Evolutionary conservation across 2,888 invertebrate genomes (phyloP), one percentile per base, ranked within the genome.

Genomic region (Glyphotaelius pellucidus): DNA sequence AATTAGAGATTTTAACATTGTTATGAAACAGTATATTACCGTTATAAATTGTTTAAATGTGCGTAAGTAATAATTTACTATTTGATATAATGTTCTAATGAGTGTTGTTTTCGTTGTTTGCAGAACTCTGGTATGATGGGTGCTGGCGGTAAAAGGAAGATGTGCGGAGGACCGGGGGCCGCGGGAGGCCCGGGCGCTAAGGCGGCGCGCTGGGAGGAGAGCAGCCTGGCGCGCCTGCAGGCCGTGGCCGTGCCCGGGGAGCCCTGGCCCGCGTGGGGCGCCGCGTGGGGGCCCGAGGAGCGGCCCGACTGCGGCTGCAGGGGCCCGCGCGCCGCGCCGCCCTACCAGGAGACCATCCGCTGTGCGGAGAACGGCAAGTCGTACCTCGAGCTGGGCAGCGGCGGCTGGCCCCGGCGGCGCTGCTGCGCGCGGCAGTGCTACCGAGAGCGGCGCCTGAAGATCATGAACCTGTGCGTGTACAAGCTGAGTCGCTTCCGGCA

Each of bases 391-490:
- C 96, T 98, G 93, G 98, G 98, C 94, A 98, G 98, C 96, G 98
- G 98, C 94, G 97, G 97, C 93, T 97, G 97, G 94, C 96, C 97
- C 93, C 97, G 97, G 94, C 96, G 96, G 94, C 98, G 98, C 97
- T 98, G 98, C 95, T 97, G 98, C 94, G 97, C 98, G 93, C 96
- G 97, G 92, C 98, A 98, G 93, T 98, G 98, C 95, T 98, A 98
- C 95, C 97, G 98, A 95, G 98, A 98, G 94, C 96, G 98, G 94
- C 97, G 99, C 91, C 97, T 98, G 94, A 98, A 98, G 94, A 98
- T 99, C 95, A 97, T 99, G 95, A 98, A 99, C 95, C 97, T 99
- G 94, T 99, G 98, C 94, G 98, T 99, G 97, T 97, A 98, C 95
- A 99, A 99, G 95, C 96, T 99, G 94, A 98, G 98, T 94, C 97